These are phyloP conservation scores for Myotis lucifugus DNA, from an alignment of 2,113 vertebrate species.

Conservation along the genomic window DNA sequence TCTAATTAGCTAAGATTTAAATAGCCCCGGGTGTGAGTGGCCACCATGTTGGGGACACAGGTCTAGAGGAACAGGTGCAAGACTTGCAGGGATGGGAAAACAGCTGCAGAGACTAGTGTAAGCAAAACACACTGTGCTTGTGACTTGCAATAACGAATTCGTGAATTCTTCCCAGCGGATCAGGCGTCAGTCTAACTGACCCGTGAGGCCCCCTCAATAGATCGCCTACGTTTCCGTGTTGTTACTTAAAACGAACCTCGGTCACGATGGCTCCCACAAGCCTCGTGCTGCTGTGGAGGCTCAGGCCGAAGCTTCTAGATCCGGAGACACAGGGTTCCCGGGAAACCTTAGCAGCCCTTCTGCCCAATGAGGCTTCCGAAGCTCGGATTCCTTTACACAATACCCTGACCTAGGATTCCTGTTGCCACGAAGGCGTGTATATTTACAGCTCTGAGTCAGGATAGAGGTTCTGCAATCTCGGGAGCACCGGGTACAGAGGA, in stretches of 20 bases:
- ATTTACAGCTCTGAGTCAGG: neutral
- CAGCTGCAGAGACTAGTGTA: neutral
- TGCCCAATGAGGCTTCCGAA: neutral
- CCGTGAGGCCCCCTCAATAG: neutral
- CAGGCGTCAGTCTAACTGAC: too few relatives aligned
- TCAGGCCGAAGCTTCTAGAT: neutral
- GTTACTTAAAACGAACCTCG: neutral
- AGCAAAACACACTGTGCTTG: neutral
- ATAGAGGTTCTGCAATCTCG: neutral
- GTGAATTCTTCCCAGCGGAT: neutral
- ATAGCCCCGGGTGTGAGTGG: neutral
- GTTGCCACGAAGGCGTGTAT: neutral
- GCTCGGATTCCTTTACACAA: neutral
- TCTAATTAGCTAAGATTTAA: neutral
- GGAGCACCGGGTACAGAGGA: neutral
- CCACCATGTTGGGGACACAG: accelerated
- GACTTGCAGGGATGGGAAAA: neutral
- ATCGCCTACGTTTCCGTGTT: neutral
- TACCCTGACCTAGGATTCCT: neutral
- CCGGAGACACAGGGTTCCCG: neutral
- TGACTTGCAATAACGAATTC: neutral
- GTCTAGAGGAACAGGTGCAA: neutral
- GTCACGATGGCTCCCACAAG: neutral
- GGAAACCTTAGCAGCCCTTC: neutral
- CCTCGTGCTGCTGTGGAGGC: neutral